Evolutionary conservation across 2,888 invertebrate genomes (phyloP), one percentile per base, ranked within the genome.

Genomic region (Agrochola macilenta): DNA sequence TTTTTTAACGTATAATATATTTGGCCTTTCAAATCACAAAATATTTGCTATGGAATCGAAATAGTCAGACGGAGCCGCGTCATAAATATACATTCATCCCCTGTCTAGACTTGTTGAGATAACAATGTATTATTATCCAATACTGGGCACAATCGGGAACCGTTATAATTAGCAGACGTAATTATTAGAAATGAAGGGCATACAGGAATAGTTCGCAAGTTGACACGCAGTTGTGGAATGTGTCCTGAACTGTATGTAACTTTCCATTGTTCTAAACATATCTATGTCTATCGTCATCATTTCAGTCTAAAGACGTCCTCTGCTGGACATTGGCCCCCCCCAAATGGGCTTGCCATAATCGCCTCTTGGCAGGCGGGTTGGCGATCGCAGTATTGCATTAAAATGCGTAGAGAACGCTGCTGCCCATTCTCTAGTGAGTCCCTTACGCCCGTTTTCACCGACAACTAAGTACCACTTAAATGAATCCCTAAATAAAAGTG

Each of bases 131-230:
- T 82, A 79, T 80, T 82, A 83, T 78, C 72, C 69, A 78, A 81
- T 79, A 77, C 57, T 73, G 61, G 68, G 60, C 68, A 69, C 74
- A 83, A 80, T 82, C 73, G 14, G 52, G 57, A 39, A 17, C 39
- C 57, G 69, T 81, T 82, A 80, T 82, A 81, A 84, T 85, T 86
- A 84, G 83, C 81, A 83, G 83, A 79, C 70, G 57, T 52, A 75
- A 80, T 76, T 79, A 84, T 79, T 81, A 77, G 74, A 74, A 84
- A 83, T 81, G 87, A 88, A 88, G 88, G 89, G 78, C 88, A 87
- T 76, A 82, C 79, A 69, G 60, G 72, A 79, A 83, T 79, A 81
- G 81, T 78, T 68, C 9, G 43, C 12, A 8, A 46, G 61, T 76
- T 80, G 61, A 75, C 60, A 66, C 30, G 39, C n/a, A 46, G 70